Conservation (phyloP, 2,888 invertebrate species). For the Tryphoninae sp. region DNA sequence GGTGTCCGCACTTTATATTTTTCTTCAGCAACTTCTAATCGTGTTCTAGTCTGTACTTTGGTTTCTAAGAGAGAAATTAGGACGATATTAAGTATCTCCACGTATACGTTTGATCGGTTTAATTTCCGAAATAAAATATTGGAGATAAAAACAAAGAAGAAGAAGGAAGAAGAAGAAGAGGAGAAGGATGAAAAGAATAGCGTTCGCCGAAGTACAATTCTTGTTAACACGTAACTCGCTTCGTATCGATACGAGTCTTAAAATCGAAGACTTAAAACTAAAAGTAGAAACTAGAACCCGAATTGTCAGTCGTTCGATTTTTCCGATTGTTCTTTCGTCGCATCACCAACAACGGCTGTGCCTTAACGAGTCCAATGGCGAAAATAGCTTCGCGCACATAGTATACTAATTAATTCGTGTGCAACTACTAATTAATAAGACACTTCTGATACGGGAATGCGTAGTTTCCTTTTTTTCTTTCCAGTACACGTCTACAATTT, state of each 20-base stretch:
- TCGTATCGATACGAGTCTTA: neutral
- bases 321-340: neutral
- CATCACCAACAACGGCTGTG: neutral
- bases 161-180: neutral
- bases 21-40: slow-evolving; percentile 2
- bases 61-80: neutral
- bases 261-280: neutral
- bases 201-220: neutral
- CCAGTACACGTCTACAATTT: slow-evolving; percentile 65
- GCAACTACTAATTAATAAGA: slow-evolving; percentile 63
- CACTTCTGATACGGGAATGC: slow-evolving; percentile 70
- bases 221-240: neutral
- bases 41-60: slow-evolving; percentile 9
- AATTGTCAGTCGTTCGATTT: neutral
- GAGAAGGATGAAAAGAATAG: slow-evolving; percentile 6
- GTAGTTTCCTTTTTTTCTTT: slow-evolving; percentile 37
- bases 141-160: neutral
- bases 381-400: slow-evolving; percentile 27
- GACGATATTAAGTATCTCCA: too few species aligned
- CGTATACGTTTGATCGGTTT: too few species aligned
- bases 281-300: slow-evolving; percentile 4
- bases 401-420: slow-evolving; percentile 40
- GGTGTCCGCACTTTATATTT: slow-evolving; percentile 2
- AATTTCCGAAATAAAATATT: too few species aligned
- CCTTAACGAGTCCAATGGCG: slow-evolving; percentile 18